Evolutionary conservation across 2,797 vertebrate species (phyloP).

Genomic region (Acestrorhynchus altus): DNA sequence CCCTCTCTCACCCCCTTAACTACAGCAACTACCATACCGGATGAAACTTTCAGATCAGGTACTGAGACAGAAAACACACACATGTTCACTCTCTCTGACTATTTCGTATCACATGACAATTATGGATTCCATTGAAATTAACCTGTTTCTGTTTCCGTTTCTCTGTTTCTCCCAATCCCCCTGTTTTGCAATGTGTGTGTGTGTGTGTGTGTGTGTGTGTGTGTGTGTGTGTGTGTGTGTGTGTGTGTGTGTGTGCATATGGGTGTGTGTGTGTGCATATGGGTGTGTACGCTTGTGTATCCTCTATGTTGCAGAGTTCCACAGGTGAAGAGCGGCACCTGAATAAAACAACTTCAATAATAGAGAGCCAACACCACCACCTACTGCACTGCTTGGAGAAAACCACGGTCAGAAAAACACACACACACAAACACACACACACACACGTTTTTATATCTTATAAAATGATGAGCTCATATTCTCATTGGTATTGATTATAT

Average conservation of each 20-base stretch:
- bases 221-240: too few species aligned
- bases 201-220: slow-evolving; percentile 49
- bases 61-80: slow-evolving; percentile 62
- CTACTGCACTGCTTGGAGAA: slow-evolving; percentile 98
- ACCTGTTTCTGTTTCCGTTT: neutral
- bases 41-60: slow-evolving; percentile 82
- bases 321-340: slow-evolving; percentile 87
- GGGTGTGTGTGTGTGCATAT: too few species aligned
- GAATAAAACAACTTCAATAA: slow-evolving; percentile 88
- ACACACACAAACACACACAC: slow-evolving; percentile 25
- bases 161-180: neutral
- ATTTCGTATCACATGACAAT: neutral
- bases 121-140: neutral
- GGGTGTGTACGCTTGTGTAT: too few species aligned
- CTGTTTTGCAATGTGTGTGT: slow-evolving; percentile 7
- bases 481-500: too few species aligned
- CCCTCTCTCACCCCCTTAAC: slow-evolving; percentile 60
- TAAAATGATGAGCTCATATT: too few species aligned
- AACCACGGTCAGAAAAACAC: slow-evolving; percentile 90
- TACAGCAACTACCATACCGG: slow-evolving; percentile 81
- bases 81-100: slow-evolving; percentile 8
- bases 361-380: slow-evolving; percentile 98
- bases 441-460: too few species aligned
- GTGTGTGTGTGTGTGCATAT: too few species aligned
- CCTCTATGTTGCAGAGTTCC: slow-evolving; percentile 79